Evolutionary conservation across 2,797 vertebrate species (phyloP), one percentile per base, ranked within the genome.

Genomic region (Mormyrops attenuatus): DNA sequence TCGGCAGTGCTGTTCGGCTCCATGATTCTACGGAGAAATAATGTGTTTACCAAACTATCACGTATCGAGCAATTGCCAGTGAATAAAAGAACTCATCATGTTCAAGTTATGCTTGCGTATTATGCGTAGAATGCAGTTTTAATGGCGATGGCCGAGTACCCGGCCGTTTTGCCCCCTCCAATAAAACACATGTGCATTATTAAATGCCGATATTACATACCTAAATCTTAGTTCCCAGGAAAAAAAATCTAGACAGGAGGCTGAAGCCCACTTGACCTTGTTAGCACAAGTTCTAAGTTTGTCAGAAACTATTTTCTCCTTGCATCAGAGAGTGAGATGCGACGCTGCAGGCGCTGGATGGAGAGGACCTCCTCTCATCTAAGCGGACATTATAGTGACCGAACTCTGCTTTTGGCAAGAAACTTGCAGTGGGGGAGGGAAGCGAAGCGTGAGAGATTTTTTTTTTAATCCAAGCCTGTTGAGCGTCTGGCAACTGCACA

Each of bases 241-340:
- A 38, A 57, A 34, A 88, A 47, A 22, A 88, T 50, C 22, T 47
- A 47, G 87, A 50, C 85, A 26, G 80, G 53, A 57, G 88, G 49
- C 53, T 60, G 53, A 63, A 50, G 20, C 44, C 88, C 47, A 50
- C 89, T 86, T 66, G 89, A 90, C 88, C 57, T 66, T 88, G 57
- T 44, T 88, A 22, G 44, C 38, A 85, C 73, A 89, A 84, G 73
- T 50, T 88, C 63, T 88, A 69, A 88, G 44, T 85, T 89, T 38
- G 89, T 93, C 89, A 93, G 93, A 93, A 95, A 94, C 93, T 93
- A 94, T 92, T 93, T 93, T 55, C 86, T 89, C 90, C 89, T 93
- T 92, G 94, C 93, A 93, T 93, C 89, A 92, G 91, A 88, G 89
- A 90, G 52, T 63, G 91, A 93, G 73, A 90, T 88, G 93, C 47